These are phyloP conservation scores for Uropsilus gracilis DNA, from an alignment of 2,113 vertebrate species.

Conservation along the genomic window DNA sequence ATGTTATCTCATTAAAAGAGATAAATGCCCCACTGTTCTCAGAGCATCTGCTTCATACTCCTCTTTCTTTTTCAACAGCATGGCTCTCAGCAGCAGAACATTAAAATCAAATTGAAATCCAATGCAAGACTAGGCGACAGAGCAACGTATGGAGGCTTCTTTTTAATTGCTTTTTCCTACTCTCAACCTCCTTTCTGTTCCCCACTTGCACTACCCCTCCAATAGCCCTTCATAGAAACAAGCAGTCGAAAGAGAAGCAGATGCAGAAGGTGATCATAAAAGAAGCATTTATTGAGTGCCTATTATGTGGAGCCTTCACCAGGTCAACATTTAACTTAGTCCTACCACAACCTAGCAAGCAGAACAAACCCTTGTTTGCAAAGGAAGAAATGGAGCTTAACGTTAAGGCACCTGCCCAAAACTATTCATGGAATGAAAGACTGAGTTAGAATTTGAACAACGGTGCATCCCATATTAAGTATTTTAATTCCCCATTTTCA, in stretches of 20 bases:
- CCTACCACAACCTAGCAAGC: background rate
- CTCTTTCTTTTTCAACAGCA: conserved; percentile 71
- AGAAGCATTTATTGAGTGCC: background rate
- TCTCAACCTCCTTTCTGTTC: background rate
- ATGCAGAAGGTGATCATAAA: background rate
- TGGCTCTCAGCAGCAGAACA: conserved; percentile 72
- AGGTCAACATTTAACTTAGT: background rate
- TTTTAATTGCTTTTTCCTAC: conserved; percentile 64
- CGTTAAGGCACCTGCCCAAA: background rate
- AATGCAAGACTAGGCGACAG: conserved; percentile 58
- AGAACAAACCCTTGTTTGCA: background rate
- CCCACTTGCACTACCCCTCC: background rate
- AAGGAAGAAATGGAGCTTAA: background rate
- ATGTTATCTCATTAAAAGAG: conserved; percentile 89
- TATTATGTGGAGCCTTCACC: background rate
- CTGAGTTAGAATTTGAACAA: background rate
- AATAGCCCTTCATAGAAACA: conserved; percentile 14
- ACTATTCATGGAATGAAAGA: background rate
- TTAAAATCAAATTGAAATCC: conserved; percentile 82
- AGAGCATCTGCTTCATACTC: conserved; percentile 85
- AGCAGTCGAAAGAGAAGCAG: conserved; percentile 22
- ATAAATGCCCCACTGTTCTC: conserved; percentile 86
- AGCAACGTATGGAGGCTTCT: conserved; percentile 64
- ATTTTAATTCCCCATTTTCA: background rate
- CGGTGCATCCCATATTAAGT: background rate